phyloP scores from a whole-genome alignment of 2,113 vertebrate species.

The Alligator sinensis region DNA sequence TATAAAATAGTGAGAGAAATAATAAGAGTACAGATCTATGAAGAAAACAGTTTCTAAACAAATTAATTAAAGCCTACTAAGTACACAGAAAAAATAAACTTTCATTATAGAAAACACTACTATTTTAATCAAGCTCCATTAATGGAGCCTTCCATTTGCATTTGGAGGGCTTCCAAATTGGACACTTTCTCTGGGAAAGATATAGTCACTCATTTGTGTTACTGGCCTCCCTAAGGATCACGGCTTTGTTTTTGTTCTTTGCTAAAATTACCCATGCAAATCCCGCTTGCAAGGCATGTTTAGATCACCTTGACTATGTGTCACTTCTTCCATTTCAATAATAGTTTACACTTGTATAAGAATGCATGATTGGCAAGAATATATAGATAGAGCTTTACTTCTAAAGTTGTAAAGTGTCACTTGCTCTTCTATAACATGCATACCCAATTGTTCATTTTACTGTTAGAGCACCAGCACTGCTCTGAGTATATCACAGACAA shows the following conservation, averaged over 20 bases:
- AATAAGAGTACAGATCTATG: neutral
- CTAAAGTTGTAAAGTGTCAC: no score
- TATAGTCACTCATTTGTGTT: neutral
- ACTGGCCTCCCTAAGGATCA: neutral
- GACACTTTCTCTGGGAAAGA: neutral
- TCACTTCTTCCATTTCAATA: neutral
- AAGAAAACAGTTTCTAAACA: neutral
- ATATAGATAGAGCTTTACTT: neutral
- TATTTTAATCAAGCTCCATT: neutral
- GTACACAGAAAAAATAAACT: no score
- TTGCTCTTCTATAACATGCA: neutral
- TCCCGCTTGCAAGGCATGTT: neutral
- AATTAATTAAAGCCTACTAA: neutral
- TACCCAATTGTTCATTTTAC: neutral
- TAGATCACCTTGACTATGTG: neutral
- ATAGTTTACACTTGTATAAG: neutral
- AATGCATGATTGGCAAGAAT: neutral
- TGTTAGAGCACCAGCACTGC: neutral
- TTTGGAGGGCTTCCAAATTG: neutral
- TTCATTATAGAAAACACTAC: neutral
- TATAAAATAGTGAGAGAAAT: neutral
- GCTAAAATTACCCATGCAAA: neutral
- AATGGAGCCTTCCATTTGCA: neutral
- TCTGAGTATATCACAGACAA: fast-evolving
- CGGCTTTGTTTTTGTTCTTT: neutral